phyloP scores from a whole-genome alignment of 2,797 vertebrate species.

The Platalea minor region DNA sequence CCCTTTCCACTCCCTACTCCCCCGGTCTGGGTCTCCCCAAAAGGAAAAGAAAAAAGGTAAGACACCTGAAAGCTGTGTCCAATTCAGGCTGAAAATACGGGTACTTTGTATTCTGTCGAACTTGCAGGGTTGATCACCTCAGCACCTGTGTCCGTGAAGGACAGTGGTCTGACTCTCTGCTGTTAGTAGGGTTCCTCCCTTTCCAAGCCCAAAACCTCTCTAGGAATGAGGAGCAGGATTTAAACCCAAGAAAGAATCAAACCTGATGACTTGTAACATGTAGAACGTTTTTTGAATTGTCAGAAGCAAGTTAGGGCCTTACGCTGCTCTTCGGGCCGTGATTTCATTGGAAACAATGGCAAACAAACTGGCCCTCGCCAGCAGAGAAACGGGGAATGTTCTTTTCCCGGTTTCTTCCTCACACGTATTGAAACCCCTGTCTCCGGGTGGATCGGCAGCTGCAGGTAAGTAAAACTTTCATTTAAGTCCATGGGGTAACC shows the following conservation, averaged over 20 bases:
- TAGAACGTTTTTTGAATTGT: background rate
- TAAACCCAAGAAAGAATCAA: background rate
- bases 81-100: background rate
- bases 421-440: fast-evolving
- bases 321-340: background rate
- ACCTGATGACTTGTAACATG: background rate
- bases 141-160: background rate
- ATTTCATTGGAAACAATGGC: background rate
- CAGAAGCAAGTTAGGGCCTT: background rate
- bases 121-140: background rate
- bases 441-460: background rate
- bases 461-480: background rate
- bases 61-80: background rate
- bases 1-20: background rate
- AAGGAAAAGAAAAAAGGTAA: background rate
- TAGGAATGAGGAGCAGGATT: background rate
- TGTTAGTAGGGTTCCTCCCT: background rate
- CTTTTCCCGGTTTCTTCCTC: background rate
- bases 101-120: background rate
- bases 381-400: background rate
- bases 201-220: background rate
- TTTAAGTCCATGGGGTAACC: background rate
- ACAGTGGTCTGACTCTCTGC: background rate
- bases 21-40: background rate
- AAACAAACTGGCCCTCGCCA: background rate